These are phyloP conservation scores for Caloenas nicobarica DNA, from an alignment of 2,113 vertebrate genomes.

Conservation along the genomic window DNA sequence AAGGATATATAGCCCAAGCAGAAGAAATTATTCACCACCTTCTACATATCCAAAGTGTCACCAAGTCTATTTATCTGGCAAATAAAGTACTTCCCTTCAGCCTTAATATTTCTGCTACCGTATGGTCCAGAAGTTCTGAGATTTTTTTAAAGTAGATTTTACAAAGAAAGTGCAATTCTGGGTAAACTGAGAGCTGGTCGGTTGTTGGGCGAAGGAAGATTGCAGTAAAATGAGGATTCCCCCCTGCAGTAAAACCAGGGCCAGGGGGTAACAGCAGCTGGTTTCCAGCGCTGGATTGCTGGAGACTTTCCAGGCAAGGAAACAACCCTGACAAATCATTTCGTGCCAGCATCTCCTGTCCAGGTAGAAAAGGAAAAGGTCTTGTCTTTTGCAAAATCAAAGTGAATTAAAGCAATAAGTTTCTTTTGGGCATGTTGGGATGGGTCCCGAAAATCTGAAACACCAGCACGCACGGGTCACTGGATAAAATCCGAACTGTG, in stretches of 20 bases:
- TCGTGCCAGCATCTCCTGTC: not conserved
- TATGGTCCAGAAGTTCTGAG: constrained; percentile 18
- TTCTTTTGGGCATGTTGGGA: not conserved
- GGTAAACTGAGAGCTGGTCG: not conserved
- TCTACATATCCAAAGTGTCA: constrained; percentile 69
- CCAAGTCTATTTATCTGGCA: constrained; percentile 69
- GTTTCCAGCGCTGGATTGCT: not conserved
- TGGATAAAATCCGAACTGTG: not conserved
- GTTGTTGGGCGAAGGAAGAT: not conserved
- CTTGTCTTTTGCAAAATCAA: not conserved
- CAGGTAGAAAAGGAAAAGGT: not conserved
- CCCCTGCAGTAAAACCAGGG: not conserved
- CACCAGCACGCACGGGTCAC: fast-evolving
- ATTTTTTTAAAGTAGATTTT: not conserved
- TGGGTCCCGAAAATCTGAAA: not conserved
- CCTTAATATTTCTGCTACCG: constrained; percentile 41
- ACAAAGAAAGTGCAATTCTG: not conserved
- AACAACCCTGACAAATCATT: not conserved
- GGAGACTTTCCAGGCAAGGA: not conserved
- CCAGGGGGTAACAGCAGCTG: not conserved
- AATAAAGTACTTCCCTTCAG: constrained; percentile 67
- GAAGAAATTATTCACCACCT: constrained; percentile 87
- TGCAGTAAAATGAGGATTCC: not conserved
- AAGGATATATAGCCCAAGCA: constrained; percentile 77
- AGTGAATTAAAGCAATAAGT: not conserved